Evolutionary conservation across 2,113 vertebrate species (phyloP).

Genomic region (Megaceryle maxima): DNA sequence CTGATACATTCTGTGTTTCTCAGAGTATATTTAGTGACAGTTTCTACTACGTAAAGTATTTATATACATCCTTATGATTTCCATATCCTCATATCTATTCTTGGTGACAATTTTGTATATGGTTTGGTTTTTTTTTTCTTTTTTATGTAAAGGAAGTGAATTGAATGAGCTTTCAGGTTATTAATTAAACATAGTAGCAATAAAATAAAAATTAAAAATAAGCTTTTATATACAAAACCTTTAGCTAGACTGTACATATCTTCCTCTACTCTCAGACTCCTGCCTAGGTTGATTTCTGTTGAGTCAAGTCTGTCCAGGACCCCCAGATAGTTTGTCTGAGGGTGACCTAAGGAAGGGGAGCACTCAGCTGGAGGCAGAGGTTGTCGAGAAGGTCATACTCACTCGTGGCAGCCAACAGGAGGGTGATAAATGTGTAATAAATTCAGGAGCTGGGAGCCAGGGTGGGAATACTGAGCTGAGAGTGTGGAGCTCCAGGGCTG

Average conservation of each 20-base stretch:
- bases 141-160: neutral
- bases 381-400: neutral
- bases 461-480: neutral
- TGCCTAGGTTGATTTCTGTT: neutral
- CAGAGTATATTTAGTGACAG: neutral
- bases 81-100: neutral
- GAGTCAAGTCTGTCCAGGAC: neutral
- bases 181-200: neutral
- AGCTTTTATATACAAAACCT: neutral
- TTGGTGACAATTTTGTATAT: neutral
- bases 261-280: neutral
- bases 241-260: neutral
- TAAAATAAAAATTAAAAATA: neutral
- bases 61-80: neutral
- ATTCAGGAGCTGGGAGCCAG: neutral
- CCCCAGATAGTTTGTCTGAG: neutral
- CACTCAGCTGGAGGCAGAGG: neutral
- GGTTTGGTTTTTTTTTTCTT: too few relatives aligned
- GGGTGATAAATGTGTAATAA: neutral
- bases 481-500: neutral
- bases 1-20: neutral
- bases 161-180: neutral
- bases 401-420: neutral
- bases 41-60: neutral
- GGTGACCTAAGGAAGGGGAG: neutral